Conservation (phyloP, 37 sponge, comb jelly and placozoan species). For the Haliclona indistincta region DNA sequence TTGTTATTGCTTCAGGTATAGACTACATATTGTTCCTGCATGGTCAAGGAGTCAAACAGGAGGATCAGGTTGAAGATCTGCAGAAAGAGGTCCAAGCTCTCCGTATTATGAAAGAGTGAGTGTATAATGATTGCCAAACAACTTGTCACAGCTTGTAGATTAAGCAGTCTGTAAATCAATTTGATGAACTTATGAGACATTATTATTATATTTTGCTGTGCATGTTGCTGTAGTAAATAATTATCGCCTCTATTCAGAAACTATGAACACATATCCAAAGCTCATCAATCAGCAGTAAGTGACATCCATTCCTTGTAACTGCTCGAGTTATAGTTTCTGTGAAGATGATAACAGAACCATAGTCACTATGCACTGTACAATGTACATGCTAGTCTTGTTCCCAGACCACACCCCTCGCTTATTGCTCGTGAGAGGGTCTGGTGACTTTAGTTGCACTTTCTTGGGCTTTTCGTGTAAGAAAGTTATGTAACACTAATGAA, state of each 20-base stretch:
- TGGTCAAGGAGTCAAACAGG: conserved; percentile 34
- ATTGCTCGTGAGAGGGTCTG: too few relatives aligned
- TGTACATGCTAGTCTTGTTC: too few relatives aligned
- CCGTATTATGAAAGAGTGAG: conserved; percentile 89
- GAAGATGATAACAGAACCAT: too few relatives aligned
- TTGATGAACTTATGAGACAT: too few relatives aligned
- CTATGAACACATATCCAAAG: conserved; percentile 83
- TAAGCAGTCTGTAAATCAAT: too few relatives aligned
- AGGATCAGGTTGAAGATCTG: conserved; percentile 61
- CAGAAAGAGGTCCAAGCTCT: conserved; percentile 83
- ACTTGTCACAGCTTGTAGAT: background rate
- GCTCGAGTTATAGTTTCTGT: background rate
- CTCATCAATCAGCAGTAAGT: conserved; percentile 61
- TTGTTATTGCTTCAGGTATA: conserved; percentile 39
- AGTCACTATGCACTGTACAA: too few relatives aligned
- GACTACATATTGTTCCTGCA: conserved; percentile 75
- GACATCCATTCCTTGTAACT: background rate
- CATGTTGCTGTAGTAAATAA: too few relatives aligned
- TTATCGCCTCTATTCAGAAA: conserved; percentile 39
- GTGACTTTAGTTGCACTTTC: too few relatives aligned
- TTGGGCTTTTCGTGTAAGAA: too few relatives aligned
- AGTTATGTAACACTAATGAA: too few relatives aligned
- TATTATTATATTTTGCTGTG: too few relatives aligned
- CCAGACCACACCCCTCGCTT: too few relatives aligned
- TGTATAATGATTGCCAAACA: background rate